A percentile compares a stretch with the other conserved stretches of the same genome.
These are phyloP conservation scores for Atta texana DNA, from an alignment of 1,140 invertebrate species.

Conservation along the genomic window DNA sequence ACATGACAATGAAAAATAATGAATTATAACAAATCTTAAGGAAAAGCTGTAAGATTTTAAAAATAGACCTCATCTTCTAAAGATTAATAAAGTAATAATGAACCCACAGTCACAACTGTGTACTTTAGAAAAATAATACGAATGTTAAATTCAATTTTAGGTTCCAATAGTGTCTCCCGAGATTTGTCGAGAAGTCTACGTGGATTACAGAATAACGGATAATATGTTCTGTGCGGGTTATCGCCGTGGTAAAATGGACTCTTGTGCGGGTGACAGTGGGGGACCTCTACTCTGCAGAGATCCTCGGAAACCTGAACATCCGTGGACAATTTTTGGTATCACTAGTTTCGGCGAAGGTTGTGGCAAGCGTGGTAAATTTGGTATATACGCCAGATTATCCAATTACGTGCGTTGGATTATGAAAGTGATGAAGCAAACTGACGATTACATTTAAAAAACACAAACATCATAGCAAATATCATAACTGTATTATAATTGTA, in stretches of 20 bases:
- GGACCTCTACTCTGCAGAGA: conserved; percentile 93
- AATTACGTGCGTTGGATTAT: conserved; percentile 96
- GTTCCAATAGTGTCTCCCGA: conserved; percentile 93
- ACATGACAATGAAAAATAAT: too few species aligned
- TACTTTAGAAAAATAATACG: background rate
- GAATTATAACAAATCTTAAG: too few species aligned
- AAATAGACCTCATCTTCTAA: too few species aligned
- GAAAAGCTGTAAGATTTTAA: too few species aligned
- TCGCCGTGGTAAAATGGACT: conserved; percentile 91
- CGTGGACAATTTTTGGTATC: conserved; percentile 94
- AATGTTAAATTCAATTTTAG: conserved; percentile 81
- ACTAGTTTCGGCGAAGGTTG: conserved; percentile 98
- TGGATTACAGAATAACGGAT: conserved; percentile 93
- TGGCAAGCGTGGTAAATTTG: conserved; percentile 95
- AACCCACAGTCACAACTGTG: background rate
- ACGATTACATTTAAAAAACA: conserved; percentile 57
- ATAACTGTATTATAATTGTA: conserved; percentile 35
- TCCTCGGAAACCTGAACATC: conserved; percentile 85
- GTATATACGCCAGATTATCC: conserved; percentile 95
- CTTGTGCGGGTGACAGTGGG: conserved; percentile 96
- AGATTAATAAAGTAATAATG: background rate
- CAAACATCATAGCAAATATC: background rate
- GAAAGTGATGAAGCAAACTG: conserved; percentile 87
- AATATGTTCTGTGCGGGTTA: conserved; percentile 97
- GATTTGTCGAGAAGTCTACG: conserved; percentile 92